Percentiles rank a stretch among this genome's conserved stretches.
phyloP scores from a whole-genome alignment of 2,888 invertebrate species.

The Cecidostiba fungosa region DNA sequence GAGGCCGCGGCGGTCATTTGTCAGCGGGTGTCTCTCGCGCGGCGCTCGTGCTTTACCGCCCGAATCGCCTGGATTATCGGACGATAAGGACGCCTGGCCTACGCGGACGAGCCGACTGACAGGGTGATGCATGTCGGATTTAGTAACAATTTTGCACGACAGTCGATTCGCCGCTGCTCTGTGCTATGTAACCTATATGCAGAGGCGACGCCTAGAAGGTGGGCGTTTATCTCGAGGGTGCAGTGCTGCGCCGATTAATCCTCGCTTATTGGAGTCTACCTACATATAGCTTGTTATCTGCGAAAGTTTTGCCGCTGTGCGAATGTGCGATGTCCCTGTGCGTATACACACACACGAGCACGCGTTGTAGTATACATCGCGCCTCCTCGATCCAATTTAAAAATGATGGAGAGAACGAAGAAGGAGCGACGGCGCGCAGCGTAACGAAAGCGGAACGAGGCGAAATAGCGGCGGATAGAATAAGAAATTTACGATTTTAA shows the following conservation, averaged over 20 bases:
- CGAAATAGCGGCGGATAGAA: conserved; percentile 53
- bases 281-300: no score
- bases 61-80: conserved; percentile 53
- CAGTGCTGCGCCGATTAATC: background rate
- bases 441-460: conserved; percentile 54
- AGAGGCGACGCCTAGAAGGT: no score
- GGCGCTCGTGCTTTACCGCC: conserved; percentile 30
- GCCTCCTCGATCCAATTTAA: conserved; percentile 57
- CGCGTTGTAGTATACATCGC: background rate
- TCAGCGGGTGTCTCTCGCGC: conserved; percentile 30
- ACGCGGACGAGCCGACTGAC: background rate
- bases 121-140: conserved; percentile 50
- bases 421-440: conserved; percentile 7
- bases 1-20: conserved; percentile 51
- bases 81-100: conserved; percentile 29
- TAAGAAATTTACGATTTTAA: conserved; percentile 73
- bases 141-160: conserved; percentile 55
- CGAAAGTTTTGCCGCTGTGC: background rate
- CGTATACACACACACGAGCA: background rate
- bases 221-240: conserved; percentile 4
- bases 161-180: background rate
- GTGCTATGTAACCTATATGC: no score
- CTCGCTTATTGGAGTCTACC: background rate
- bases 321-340: background rate
- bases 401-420: conserved; percentile 51